Evolutionary conservation across 2,113 vertebrate genomes (phyloP), one percentile per base, ranked within the genome.

Genomic region (Oxygymnocypris stewartii): DNA sequence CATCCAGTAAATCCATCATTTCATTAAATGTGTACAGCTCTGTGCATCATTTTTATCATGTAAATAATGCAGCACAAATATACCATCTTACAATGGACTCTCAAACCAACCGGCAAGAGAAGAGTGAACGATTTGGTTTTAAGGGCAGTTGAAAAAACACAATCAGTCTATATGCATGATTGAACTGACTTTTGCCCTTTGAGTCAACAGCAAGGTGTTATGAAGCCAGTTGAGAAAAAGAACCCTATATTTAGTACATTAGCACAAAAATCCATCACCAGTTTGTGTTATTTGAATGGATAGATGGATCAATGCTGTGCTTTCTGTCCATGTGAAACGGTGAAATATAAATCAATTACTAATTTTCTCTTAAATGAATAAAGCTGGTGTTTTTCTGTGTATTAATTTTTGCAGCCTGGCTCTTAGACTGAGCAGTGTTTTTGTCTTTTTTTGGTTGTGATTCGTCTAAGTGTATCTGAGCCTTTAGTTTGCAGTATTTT

Each of bases 251-350:
- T 44, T 31, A 20, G 31, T 23, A 51, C 37, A 28, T 88, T 85
- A 20, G 25, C 23, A 63, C 84, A n/a, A 83, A 79, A 79, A 84
- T 18, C 78, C 16, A 63, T 89, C 82, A 75, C 69, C 40, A 59
- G 47, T 86, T 40, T 71, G 83, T 88, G 63, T 84, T 67, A 28
- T 73, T 89, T 71, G 82, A 87, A 87, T 86, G 75, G 74, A 84
- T n/a, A 75, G 57, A 86, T 18, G 84, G 57, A 86, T 79, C 75
- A 59, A 51, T 71, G 61, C 35, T 47, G 25, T 42, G 61, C 35
- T 20, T 25, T 79, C 63, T 20, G 37, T 77, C 35, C 65, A 42
- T 28, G 76, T 51, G 75, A 61, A 54, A 82, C 40, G 47, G 16
- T 67, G 12, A 54, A 86, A 88, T 31, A 31, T 75, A 86, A 88